Conservation (phyloP, 2,797 vertebrate species). For the Phalloptychus januarius region DNA sequence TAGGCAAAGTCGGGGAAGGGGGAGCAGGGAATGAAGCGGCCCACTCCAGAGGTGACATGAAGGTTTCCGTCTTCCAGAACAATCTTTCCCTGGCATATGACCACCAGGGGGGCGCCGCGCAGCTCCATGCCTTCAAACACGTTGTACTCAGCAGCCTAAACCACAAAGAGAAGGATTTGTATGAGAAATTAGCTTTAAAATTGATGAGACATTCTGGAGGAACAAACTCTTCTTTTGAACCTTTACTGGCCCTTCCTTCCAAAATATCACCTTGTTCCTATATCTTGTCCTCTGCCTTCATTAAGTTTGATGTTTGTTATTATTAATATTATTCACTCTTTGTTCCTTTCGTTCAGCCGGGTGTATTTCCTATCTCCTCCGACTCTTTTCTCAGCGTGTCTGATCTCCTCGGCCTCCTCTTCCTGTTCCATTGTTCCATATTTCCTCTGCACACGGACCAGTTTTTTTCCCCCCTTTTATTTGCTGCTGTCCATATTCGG, state of each 20-base stretch:
- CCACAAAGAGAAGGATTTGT: background rate
- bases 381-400: constrained; percentile 42
- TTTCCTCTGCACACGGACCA: constrained; percentile 68
- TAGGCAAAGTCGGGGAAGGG: constrained; percentile 95
- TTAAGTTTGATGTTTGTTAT: constrained; percentile 1
- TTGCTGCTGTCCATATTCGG: constrained; percentile 66
- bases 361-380: constrained; percentile 21
- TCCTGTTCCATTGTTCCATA: constrained; percentile 65
- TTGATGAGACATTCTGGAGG: background rate
- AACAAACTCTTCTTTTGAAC: constrained; percentile 2
- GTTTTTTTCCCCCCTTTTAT: constrained; percentile 28
- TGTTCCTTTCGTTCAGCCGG: constrained; percentile 1
- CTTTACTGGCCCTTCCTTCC: background rate
- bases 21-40: constrained; percentile 92
- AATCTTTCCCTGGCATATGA: constrained; percentile 97
- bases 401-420: constrained; percentile 56
- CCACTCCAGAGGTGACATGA: constrained; percentile 87
- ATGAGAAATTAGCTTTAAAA: background rate
- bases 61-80: constrained; percentile 93
- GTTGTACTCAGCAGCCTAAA: constrained; percentile 93
- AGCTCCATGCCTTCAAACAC: constrained; percentile 98
- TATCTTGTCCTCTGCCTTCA: background rate
- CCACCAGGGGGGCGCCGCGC: constrained; percentile 89
- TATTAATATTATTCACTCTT: background rate
- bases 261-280: constrained; percentile 48